Evolutionary conservation across 2,113 vertebrate species (phyloP).

Genomic region (Cichladusa arquata): DNA sequence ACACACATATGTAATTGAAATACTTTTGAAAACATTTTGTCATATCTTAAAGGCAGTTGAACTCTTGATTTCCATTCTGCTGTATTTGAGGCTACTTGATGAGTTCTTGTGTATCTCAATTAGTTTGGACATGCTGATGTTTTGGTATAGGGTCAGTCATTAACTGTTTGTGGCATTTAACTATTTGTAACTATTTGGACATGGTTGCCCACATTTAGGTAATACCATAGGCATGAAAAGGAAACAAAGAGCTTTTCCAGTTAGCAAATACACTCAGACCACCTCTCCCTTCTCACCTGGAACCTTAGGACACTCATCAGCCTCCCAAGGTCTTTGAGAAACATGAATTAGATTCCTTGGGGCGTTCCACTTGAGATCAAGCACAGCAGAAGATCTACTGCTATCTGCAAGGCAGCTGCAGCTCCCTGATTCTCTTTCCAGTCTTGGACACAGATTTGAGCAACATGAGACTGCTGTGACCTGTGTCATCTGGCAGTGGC

Average conservation of each 20-base stretch:
- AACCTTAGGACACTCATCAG: background rate
- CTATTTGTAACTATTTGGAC: background rate
- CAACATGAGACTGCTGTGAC: slow-evolving; percentile 20
- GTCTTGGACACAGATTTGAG: background rate
- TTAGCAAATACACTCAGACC: background rate
- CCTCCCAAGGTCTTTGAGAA: background rate
- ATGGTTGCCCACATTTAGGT: background rate
- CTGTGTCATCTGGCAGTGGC: slow-evolving; percentile 2
- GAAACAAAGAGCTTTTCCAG: background rate
- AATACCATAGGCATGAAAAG: background rate
- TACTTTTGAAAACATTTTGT: background rate
- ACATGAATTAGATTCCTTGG: background rate
- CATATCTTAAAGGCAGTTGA: background rate
- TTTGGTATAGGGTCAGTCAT: background rate
- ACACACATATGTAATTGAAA: background rate
- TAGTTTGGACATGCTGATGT: background rate
- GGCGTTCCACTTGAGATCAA: background rate
- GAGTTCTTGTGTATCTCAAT: background rate
- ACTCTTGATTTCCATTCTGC: background rate
- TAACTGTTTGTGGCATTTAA: background rate
- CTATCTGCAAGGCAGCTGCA: background rate
- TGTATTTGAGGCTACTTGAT: background rate
- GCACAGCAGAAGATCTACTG: background rate
- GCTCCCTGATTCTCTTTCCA: background rate
- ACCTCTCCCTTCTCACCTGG: background rate